Evolutionary conservation across 2,888 invertebrate genomes (phyloP).

Genomic region (Melanostoma scalare): DNA sequence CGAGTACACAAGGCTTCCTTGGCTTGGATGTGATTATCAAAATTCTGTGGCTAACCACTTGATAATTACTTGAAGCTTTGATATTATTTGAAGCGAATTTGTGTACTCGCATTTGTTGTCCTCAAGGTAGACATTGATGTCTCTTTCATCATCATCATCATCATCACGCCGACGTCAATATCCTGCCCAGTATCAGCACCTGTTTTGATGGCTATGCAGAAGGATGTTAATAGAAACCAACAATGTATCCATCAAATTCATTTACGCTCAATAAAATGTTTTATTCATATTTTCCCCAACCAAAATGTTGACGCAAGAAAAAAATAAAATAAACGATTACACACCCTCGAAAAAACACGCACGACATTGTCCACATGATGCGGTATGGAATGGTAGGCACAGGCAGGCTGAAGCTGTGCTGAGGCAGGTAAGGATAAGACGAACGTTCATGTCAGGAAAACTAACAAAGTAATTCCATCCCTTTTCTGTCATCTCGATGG

Average conservation of each 20-base stretch:
- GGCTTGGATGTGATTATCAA: constrained; percentile 39
- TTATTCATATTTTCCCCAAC: constrained; percentile 56
- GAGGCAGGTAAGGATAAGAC: constrained; percentile 34
- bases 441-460: constrained; percentile 33
- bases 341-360: constrained; percentile 36
- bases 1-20: constrained; percentile 3
- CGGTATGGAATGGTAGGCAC: too few relatives aligned
- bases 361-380: constrained; percentile 35
- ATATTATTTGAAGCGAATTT: constrained; percentile 17
- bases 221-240: constrained; percentile 30
- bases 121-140: background rate
- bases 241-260: constrained; percentile 58
- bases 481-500: constrained; percentile 15
- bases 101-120: background rate
- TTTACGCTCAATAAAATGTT: constrained; percentile 66
- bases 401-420: background rate
- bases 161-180: background rate
- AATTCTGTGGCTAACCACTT: constrained; percentile 51
- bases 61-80: constrained; percentile 50
- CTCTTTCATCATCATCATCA: background rate
- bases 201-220: constrained; percentile 10
- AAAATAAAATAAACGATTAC: constrained; percentile 50
- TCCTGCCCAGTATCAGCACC: constrained; percentile 10
- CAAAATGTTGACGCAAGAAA: constrained; percentile 4
- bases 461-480: constrained; percentile 47